These are phyloP conservation scores for Euura lappo DNA, from an alignment of 1,140 invertebrate genomes.

Conservation along the genomic window DNA sequence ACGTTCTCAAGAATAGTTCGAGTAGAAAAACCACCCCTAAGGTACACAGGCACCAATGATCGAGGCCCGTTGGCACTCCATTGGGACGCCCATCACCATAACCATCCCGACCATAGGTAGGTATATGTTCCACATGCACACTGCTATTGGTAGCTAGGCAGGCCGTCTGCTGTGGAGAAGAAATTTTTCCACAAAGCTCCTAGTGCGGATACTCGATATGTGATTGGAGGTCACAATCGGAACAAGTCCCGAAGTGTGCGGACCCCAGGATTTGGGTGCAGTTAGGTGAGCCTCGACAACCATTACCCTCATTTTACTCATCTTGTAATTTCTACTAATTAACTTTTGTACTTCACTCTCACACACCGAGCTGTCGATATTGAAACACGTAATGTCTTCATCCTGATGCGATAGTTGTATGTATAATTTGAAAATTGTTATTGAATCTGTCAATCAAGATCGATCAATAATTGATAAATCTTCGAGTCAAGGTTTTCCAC, in stretches of 20 bases:
- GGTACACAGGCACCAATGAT: constrained; percentile 45
- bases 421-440: too few relatives aligned
- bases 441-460: too few relatives aligned
- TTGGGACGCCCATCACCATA: constrained; percentile 20
- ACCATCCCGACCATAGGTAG: background rate
- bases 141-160: too few relatives aligned
- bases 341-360: too few relatives aligned
- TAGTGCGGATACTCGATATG: background rate
- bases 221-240: constrained; percentile 3
- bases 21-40: constrained; percentile 56
- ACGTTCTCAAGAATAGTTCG: constrained; percentile 49
- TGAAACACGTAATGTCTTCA: too few relatives aligned
- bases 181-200: background rate
- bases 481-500: too few relatives aligned
- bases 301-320: background rate
- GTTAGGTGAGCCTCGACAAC: background rate
- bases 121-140: background rate
- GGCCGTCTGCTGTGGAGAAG: too few relatives aligned
- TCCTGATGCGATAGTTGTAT: too few relatives aligned
- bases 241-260: background rate
- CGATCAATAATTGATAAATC: too few relatives aligned
- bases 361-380: too few relatives aligned
- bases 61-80: constrained; percentile 29
- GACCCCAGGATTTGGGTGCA: background rate
- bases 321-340: too few relatives aligned